Base-by-base conservation (phyloP, 2,113 vertebrate genomes). In the Cranoglanis bouderius region DNA sequence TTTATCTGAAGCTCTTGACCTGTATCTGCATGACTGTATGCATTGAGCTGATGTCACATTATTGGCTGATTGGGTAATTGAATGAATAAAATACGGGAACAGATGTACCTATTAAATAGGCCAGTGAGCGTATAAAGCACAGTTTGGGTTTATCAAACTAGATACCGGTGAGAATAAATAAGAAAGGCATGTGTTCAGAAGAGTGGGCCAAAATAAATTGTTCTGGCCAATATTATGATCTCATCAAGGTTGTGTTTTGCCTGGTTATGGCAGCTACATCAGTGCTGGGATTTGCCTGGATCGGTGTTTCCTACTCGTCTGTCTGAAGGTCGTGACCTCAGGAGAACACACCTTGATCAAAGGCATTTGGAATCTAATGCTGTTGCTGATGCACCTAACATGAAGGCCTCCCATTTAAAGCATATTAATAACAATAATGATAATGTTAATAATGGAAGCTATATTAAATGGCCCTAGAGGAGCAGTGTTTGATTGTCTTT, bases 351-450 rank as follows among this genome's bases (percentile, higher is more conserved):
- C 46, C 29, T 70, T n/a, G 35, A 38, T 88, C 14, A 87, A 65
- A 74, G 43, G 85, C 88, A 92, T 94, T 92, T 91, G 91, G n/a
- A 82, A 91, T 92, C 90, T 74, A 93, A 75, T 53, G 63, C 82
- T 88, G 67, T 91, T 83, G 59, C 53, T 59, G 38, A 70, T 59
- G 74, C 88, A 81, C 84, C 81, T 86, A 86, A 90, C 81, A 90
- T 46, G 57, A 65, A 87, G 82, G 80, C 59, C 89, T 75, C 90
- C 88, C 86, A 70, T 90, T 92, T 88, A 91, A 90, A 86, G 90
- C 81, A 40, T 91, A 94, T 94, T 95, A 94, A 94, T 94, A 94
- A 94, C 93, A 94, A 94, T 91, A 92, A 92, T 90, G 91, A 90
- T 94, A 92, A 90, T 87, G 87, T 94, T 95, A 95, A 95, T 94